A percentile compares a stretch with the other conserved stretches of the same genome.
Evolutionary conservation across 2,888 invertebrate genomes (phyloP).

Genomic region (Andrena hattorfiana): DNA sequence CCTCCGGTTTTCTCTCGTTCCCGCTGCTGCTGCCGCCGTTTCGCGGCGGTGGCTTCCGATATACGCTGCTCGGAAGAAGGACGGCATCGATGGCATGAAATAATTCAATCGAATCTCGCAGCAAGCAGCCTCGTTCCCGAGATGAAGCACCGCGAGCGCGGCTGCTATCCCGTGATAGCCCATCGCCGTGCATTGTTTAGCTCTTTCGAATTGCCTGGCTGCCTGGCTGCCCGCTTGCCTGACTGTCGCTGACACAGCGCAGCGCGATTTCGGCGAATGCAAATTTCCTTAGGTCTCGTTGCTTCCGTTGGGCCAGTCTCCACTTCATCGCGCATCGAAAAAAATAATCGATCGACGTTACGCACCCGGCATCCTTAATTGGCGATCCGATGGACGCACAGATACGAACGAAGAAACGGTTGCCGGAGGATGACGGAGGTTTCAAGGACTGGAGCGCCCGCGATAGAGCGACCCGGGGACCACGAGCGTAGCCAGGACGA

Average conservation of each 20-base stretch:
- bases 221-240: neutral
- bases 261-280: slow-evolving; percentile 47
- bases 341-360: slow-evolving; percentile 29
- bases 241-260: slow-evolving; percentile 35
- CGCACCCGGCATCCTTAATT: slow-evolving; percentile 17
- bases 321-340: slow-evolving; percentile 1
- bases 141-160: slow-evolving; percentile 53
- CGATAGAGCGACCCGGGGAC: neutral
- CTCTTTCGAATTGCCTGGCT: slow-evolving; percentile 41
- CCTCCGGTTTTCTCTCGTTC: slow-evolving; percentile 32
- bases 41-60: slow-evolving; percentile 63
- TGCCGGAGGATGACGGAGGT: neutral
- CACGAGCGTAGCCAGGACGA: slow-evolving; percentile 20
- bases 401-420: neutral
- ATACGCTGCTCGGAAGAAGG: slow-evolving; percentile 54
- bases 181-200: slow-evolving; percentile 62
- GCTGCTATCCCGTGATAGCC: slow-evolving; percentile 56
- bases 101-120: slow-evolving; percentile 72
- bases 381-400: neutral
- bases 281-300: slow-evolving; percentile 11
- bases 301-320: too few species aligned
- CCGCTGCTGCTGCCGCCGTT: neutral
- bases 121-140: slow-evolving; percentile 29
- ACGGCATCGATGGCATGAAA: slow-evolving; percentile 70
- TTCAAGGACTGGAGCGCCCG: neutral